A percentile compares a stretch with the other conserved stretches of the same genome.
phyloP scores from a whole-genome alignment of 2,113 vertebrate species.

The Xiphophorus couchianus region DNA sequence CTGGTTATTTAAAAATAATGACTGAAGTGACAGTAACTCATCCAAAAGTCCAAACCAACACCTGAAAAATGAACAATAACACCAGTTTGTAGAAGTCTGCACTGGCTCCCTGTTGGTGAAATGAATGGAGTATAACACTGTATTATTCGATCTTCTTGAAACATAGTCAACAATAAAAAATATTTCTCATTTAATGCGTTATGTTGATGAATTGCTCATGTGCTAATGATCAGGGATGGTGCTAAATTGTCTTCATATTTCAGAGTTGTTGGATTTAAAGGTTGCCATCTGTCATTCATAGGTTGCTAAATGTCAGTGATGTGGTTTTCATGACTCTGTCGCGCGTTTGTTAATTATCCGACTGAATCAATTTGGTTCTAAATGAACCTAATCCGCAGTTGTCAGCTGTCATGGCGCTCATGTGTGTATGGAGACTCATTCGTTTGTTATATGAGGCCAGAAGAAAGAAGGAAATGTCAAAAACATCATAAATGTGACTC shows the following conservation, averaged over 20 bases:
- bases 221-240: not conserved
- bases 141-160: not conserved
- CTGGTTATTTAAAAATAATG: not conserved
- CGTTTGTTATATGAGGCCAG: constrained; percentile 8
- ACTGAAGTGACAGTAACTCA: not conserved
- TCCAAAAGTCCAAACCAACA: not conserved
- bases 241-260: not conserved
- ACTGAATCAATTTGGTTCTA: constrained; percentile 1
- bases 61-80: too few relatives aligned
- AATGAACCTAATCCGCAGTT: not conserved
- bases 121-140: not conserved
- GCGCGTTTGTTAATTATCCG: constrained; percentile 1
- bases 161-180: not conserved
- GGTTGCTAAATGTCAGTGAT: not conserved
- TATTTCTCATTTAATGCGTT: not conserved
- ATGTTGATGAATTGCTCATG: not conserved
- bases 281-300: not conserved
- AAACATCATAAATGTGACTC: not conserved
- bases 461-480: constrained; percentile 8
- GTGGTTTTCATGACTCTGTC: not conserved
- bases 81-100: too few relatives aligned
- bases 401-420: constrained; percentile 2
- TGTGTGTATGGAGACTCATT: constrained; percentile 5
- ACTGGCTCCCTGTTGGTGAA: not conserved
- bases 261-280: not conserved